These are phyloP conservation scores for Antitype chi DNA, from an alignment of 2,888 invertebrate species.

Conservation along the genomic window DNA sequence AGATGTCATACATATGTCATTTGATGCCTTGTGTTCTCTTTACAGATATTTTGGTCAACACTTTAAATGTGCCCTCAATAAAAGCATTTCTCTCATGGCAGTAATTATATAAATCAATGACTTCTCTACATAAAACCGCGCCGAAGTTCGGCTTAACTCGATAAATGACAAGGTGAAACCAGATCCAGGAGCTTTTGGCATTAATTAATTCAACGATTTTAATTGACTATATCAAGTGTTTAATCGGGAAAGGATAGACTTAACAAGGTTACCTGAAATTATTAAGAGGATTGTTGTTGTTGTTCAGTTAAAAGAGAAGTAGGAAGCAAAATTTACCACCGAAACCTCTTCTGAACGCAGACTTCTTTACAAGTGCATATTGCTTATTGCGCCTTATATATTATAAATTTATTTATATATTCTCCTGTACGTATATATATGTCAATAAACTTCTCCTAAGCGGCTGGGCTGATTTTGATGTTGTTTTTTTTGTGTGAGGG, in stretches of 20 bases:
- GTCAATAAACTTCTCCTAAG: too few species aligned
- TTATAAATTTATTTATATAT: too few species aligned
- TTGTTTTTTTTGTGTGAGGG: too few species aligned
- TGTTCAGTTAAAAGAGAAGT: neutral
- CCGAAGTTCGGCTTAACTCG: neutral
- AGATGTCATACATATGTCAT: too few species aligned
- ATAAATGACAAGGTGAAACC: neutral
- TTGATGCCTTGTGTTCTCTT: neutral
- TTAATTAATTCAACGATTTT: constrained; percentile 18
- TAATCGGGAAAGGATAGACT: neutral
- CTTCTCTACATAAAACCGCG: neutral
- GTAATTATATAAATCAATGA: too few species aligned
- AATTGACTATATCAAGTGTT: constrained; percentile 8
- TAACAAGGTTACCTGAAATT: neutral
- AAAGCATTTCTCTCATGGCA: neutral
- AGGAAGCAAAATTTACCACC: neutral
- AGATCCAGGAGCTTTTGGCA: neutral
- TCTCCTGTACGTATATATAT: too few species aligned
- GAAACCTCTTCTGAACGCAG: too few species aligned
- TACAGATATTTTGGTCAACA: neutral
- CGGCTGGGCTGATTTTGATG: too few species aligned
- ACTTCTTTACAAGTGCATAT: too few species aligned
- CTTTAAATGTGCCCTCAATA: neutral
- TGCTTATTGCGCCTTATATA: too few species aligned
- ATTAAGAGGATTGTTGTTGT: neutral